phyloP scores from a whole-genome alignment of 2,888 invertebrate species.

The Alloscopus bannaensis region DNA sequence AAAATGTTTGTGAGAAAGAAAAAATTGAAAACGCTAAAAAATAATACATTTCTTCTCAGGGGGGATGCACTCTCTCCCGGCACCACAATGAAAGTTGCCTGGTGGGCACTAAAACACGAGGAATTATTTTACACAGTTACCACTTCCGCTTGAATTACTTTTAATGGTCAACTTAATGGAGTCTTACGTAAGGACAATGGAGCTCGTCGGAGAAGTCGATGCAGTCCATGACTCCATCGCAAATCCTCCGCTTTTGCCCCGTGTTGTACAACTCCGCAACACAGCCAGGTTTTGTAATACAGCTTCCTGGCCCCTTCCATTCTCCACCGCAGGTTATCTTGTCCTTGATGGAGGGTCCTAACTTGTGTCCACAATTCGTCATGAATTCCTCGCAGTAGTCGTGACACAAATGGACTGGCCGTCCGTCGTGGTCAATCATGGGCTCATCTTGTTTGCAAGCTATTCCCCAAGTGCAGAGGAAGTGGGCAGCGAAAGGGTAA shows the following conservation, averaged over 20 bases:
- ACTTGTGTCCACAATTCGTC: conserved; percentile 80
- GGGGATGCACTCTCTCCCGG: conserved; percentile 83
- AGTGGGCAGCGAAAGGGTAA: conserved; percentile 90
- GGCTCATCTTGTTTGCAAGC: conserved; percentile 69
- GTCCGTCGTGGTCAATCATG: conserved; percentile 65
- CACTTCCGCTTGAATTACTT: too few relatives aligned
- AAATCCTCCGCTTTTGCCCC: conserved; percentile 86
- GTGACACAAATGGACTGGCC: conserved; percentile 80
- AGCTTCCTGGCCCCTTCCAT: conserved; percentile 84
- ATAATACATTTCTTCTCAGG: conserved; percentile 56
- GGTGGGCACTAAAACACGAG: conserved; percentile 80
- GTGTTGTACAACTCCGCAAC: conserved; percentile 84
- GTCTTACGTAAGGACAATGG: conserved; percentile 80
- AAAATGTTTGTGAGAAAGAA: too few relatives aligned
- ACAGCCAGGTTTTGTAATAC: conserved; percentile 88
- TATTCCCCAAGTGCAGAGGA: conserved; percentile 80
- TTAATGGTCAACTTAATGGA: too few relatives aligned
- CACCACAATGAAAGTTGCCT: conserved; percentile 86
- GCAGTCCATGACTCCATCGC: conserved; percentile 92
- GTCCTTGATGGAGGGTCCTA: conserved; percentile 74
- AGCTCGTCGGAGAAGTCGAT: conserved; percentile 78
- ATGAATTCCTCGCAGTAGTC: conserved; percentile 91
- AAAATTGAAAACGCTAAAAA: background rate
- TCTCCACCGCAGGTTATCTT: conserved; percentile 76
- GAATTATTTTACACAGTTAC: too few relatives aligned